Evolutionary conservation across 2,797 vertebrate species (phyloP), one percentile per base, ranked within the genome.

Genomic region (Diceros bicornis): DNA sequence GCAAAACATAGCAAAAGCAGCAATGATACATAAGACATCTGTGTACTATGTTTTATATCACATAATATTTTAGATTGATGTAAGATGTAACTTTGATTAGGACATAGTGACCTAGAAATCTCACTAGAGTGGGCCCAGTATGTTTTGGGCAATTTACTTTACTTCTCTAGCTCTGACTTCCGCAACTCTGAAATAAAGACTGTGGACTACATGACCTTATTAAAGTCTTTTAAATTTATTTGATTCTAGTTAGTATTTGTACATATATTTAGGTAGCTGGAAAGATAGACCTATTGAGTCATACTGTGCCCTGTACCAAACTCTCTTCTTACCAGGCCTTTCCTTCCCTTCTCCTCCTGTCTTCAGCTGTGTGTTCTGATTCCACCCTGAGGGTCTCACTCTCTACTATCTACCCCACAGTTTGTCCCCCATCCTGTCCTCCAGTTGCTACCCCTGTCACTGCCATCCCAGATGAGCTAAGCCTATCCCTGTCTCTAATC

Each of bases 51-150:
- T 81, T 59, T 64, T 69, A 44, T 55, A 20, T 93, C 29, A 62
- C 64, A 81, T 79, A 59, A n/a, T 69, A 75, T 59, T 94, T 82
- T 91, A 59, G 44, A 50, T 66, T 62, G 44, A 87, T 62, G 77
- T 91, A 55, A 94, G 55, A 69, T 77, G 91, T 91, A 66, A 59
- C 32, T 89, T 62, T 61, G 34, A 81, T 86, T 44, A 71, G 75
- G 25, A 77, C 64, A 69, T 6, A 62, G 29, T 25, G 52, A 62
- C 71, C 61, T 78, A 96, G 92, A 68, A 94, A 17, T 66, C 88
- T 66, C 12, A 66, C 50, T 57, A n/a, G 62, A 62, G 20, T 41
- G 11, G 44, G 20, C 34, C 34, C 75, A 34, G 7, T 59, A 32
- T 72, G 47, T 62, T 79, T 71, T 64, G 37, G 57, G 41, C 7